phyloP scores from a whole-genome alignment of 2,888 invertebrate species.

The Adela reaumurella region DNA sequence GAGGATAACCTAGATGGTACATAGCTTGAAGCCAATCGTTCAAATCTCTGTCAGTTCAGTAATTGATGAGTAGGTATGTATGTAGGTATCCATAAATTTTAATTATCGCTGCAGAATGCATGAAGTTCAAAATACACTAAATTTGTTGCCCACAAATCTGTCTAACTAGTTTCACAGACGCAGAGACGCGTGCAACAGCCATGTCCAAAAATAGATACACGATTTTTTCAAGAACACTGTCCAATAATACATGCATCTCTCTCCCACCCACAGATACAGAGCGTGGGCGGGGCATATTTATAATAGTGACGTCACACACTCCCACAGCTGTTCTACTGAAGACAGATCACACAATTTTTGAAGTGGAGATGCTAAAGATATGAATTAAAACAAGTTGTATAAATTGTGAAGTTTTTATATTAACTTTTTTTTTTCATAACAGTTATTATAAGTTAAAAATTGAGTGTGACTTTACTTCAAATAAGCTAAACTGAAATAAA shows the following conservation, averaged over 20 bases:
- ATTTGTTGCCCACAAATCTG: background rate
- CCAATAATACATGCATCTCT: background rate
- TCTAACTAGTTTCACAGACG: background rate
- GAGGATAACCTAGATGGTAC: too few relatives aligned
- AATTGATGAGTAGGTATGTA: too few relatives aligned
- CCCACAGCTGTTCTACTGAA: conserved; percentile 1
- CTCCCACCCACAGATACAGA: background rate
- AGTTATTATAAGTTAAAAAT: background rate
- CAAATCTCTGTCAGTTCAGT: too few relatives aligned
- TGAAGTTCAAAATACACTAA: too few relatives aligned
- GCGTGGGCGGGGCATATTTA: background rate
- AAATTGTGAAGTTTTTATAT: background rate
- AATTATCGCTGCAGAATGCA: too few relatives aligned
- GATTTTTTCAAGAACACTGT: background rate
- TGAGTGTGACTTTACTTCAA: background rate
- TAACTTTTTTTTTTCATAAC: background rate
- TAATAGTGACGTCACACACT: conserved; percentile 1
- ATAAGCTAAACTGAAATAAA: too few relatives aligned
- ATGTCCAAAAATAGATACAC: conserved; percentile 1
- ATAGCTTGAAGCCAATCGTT: too few relatives aligned
- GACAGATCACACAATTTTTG: background rate
- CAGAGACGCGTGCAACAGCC: conserved; percentile 1
- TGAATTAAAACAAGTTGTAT: background rate
- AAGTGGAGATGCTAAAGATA: too few relatives aligned
- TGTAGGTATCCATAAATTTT: too few relatives aligned